These are phyloP conservation scores for Agrochola lota DNA, from an alignment of 2,888 invertebrate genomes.

Conservation along the genomic window DNA sequence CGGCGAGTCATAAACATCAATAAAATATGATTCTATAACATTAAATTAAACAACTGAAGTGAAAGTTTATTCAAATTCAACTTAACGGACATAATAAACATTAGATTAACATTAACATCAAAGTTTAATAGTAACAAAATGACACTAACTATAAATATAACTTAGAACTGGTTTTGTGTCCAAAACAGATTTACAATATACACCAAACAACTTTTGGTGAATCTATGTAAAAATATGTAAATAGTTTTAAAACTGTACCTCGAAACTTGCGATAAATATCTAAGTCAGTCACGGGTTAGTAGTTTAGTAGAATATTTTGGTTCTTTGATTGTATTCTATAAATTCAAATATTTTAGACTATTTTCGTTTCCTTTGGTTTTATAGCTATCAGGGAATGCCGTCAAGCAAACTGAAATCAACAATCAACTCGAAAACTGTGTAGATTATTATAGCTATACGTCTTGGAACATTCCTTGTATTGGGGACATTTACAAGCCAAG, in stretches of 20 bases:
- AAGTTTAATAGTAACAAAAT: slow-evolving; percentile 19
- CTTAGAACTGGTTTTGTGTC: slow-evolving; percentile 26
- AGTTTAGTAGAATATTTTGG: slow-evolving; percentile 11
- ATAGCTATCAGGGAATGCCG: background rate
- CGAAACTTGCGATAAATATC: background rate
- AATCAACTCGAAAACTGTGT: background rate
- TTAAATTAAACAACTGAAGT: slow-evolving; percentile 14
- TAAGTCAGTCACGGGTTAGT: slow-evolving; percentile 3
- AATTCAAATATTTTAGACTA: background rate
- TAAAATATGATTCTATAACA: background rate
- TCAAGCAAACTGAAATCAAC: background rate
- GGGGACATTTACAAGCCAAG: too few relatives aligned
- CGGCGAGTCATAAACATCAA: background rate
- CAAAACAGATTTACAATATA: slow-evolving; percentile 45
- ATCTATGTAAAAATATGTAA: slow-evolving; percentile 44
- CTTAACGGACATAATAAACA: slow-evolving; percentile 1
- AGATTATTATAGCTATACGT: background rate
- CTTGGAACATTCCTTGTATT: background rate
- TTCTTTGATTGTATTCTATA: background rate
- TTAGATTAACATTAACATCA: slow-evolving; percentile 12
- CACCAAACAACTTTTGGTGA: slow-evolving; percentile 41
- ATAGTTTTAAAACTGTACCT: slow-evolving; percentile 20
- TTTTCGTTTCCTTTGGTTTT: background rate
- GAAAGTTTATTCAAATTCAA: slow-evolving; percentile 50
- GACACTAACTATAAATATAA: slow-evolving; percentile 15